These are phyloP conservation scores for Phoenicopterus ruber DNA, from an alignment of 2,113 vertebrate genomes.

Conservation along the genomic window DNA sequence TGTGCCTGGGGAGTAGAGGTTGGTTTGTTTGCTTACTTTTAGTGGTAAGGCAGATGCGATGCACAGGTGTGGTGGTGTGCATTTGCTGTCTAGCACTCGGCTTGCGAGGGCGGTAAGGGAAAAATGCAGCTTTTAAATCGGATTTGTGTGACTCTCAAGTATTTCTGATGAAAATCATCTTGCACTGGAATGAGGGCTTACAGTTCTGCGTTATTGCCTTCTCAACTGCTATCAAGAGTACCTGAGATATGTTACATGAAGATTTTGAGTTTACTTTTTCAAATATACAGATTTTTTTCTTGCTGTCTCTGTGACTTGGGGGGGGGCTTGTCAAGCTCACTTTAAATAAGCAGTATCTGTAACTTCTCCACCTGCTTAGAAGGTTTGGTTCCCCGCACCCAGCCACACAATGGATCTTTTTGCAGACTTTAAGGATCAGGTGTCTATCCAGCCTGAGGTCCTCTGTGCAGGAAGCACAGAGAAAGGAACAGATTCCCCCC, in stretches of 20 bases:
- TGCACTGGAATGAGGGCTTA: neutral
- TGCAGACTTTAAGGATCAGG: neutral
- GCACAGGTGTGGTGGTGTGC: neutral
- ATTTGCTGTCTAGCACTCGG: neutral
- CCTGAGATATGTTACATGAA: neutral
- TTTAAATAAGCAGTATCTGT: neutral
- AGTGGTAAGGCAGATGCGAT: neutral
- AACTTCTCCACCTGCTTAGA: neutral
- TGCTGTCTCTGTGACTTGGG: neutral
- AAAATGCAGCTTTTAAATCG: neutral
- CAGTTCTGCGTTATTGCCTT: neutral
- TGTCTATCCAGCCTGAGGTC: neutral
- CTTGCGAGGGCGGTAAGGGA: neutral
- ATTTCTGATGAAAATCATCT: neutral
- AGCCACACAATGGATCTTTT: neutral
- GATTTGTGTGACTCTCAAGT: neutral
- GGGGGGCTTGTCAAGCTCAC: neutral
- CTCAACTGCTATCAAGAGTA: neutral
- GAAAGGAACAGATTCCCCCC: no score
- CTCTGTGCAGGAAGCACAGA: neutral
- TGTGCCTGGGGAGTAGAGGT: neutral
- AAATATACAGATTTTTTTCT: neutral
- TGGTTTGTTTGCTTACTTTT: neutral
- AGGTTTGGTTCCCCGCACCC: neutral
- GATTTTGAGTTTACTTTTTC: neutral